Evolutionary conservation across 2,113 vertebrate genomes (phyloP).

Genomic region (Tauraco erythrolophus): DNA sequence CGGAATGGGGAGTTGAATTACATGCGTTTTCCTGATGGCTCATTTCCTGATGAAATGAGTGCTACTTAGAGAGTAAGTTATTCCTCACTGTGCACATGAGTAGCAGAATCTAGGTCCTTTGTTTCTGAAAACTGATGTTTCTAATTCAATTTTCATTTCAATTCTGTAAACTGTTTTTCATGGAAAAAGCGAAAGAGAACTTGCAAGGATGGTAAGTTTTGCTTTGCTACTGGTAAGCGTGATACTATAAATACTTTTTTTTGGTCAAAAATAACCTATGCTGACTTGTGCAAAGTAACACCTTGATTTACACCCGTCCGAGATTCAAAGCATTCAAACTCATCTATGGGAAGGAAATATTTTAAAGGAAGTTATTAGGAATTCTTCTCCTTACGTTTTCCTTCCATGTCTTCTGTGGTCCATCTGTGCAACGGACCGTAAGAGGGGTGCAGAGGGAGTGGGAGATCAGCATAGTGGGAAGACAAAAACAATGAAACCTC

Average conservation of each 20-base stretch:
- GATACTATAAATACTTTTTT: not conserved
- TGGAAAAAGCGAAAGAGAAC: not conserved
- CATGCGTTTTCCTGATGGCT: not conserved
- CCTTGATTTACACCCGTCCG: not conserved
- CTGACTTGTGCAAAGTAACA: not conserved
- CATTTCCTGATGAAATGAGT: not conserved
- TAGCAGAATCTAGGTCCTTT: not conserved
- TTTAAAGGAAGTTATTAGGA: not conserved
- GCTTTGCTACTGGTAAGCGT: not conserved
- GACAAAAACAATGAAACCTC: conserved; percentile 27
- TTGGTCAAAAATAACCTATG: not conserved
- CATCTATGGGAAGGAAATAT: not conserved
- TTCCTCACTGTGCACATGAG: not conserved
- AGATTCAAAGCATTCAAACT: not conserved
- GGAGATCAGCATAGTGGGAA: not conserved
- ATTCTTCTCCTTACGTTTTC: not conserved
- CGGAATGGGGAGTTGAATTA: not conserved
- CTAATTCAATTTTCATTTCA: not conserved
- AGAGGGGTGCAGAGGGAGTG: not conserved
- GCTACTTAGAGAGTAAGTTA: not conserved
- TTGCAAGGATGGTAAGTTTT: not conserved
- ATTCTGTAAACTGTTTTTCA: not conserved
- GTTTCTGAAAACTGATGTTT: not conserved
- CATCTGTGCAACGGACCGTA: not conserved
- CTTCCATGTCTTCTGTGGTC: conserved; percentile 16